Conservation (phyloP, 2,797 vertebrate species). For the Scarus forsteni region DNA sequence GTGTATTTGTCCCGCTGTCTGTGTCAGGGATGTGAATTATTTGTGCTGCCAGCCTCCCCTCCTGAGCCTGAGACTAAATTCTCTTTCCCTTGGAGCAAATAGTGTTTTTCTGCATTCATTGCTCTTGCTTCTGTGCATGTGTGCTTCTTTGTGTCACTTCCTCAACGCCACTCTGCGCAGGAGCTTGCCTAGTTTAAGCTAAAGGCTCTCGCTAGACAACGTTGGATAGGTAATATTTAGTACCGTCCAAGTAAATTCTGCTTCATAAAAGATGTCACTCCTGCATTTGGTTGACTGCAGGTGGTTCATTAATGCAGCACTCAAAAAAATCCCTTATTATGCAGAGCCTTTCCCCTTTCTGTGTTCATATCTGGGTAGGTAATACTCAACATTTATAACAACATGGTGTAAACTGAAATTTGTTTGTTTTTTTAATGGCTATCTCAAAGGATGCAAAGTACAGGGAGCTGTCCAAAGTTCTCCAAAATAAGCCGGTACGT, state of each 20-base stretch:
- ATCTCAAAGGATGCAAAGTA: conserved; percentile 63
- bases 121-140: conserved; percentile 69
- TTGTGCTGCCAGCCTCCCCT: conserved; percentile 71
- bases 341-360: conserved; percentile 27
- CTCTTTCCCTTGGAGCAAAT: conserved; percentile 71
- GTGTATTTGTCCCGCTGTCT: conserved; percentile 71
- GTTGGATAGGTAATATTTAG: conserved; percentile 25
- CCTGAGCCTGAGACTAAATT: conserved; percentile 56
- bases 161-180: conserved; percentile 63
- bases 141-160: conserved; percentile 73
- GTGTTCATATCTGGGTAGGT: conserved; percentile 15
- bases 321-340: conserved; percentile 25
- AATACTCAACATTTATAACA: background rate
- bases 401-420: conserved; percentile 27
- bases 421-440: conserved; percentile 51
- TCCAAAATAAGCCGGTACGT: conserved; percentile 79
- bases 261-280: background rate
- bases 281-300: conserved; percentile 2
- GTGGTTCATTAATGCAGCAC: conserved; percentile 1
- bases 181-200: conserved; percentile 65
- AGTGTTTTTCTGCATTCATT: conserved; percentile 68
- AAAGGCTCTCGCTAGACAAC: conserved; percentile 25
- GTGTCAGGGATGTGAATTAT: conserved; percentile 78
- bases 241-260: conserved; percentile 25
- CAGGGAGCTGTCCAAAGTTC: conserved; percentile 72